Base-by-base conservation (phyloP, 1,140 invertebrate species). In the Centruroides vittatus region DNA sequence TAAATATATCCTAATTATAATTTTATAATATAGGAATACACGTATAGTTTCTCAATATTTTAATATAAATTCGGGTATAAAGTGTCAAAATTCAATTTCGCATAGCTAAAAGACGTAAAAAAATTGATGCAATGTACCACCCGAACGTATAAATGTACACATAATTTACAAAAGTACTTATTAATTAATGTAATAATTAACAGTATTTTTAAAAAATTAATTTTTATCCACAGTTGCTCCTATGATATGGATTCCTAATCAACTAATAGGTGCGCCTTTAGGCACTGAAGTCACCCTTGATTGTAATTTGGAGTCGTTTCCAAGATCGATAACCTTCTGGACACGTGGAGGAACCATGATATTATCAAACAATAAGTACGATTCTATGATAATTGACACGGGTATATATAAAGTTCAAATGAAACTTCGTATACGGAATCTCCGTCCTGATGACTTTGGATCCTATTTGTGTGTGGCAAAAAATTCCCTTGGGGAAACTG, bases 401-500 rank as follows among this genome's bases (percentile, higher is more conserved):
- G 60, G 60, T 4, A 58, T n/a, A 8, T 67, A 66, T 53, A 67
- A 65, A 13, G 58, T 47, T 13, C 61, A 65, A 41, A 66, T 67
- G 64, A 48, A 60, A 35, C 61, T 68, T 0, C 53, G 57, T 10
- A 68, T 68, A 41, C 55, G 51, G n/a, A 53, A 63, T 56, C 48
- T 68, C 2, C 63, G 62, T 12, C 68, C 72, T 59, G 69, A 72
- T 51, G 88, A 93, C 74, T 90, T 88, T 71, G 89, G 88, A 11
- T 86, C 81, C 56, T 93, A 93, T 75, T 92, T 91, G 73, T 94
- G 91, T 72, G 85, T 93, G 3, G 90, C 89, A 49, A 93, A 93
- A 76, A 93, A 93, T 80, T 88, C 88, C 35, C 78, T 89, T 58
- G 90, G 90, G 60, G 89, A 93, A 74, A 93, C 89, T 6, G 89